Conservation (phyloP, 2,113 vertebrate genomes). For the Cervus canadensis region DNA sequence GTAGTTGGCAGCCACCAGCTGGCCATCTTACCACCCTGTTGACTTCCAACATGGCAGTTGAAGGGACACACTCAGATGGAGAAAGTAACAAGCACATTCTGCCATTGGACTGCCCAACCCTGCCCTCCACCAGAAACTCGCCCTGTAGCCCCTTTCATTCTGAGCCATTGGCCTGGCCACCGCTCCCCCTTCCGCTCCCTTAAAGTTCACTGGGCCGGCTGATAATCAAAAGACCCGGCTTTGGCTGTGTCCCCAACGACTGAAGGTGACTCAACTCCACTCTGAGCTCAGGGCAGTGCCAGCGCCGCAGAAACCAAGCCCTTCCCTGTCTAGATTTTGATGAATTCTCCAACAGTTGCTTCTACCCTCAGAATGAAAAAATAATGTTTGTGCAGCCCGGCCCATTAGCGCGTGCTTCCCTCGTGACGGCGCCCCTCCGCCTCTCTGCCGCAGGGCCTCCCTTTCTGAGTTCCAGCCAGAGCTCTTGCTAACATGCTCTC, state of each 20-base stretch:
- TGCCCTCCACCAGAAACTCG: neutral
- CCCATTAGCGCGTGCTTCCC: neutral
- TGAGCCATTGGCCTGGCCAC: neutral
- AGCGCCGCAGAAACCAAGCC: slow-evolving; percentile 38
- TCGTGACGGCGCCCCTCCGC: neutral
- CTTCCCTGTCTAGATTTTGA: slow-evolving; percentile 71
- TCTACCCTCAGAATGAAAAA: slow-evolving; percentile 35
- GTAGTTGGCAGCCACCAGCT: neutral
- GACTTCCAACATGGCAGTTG: neutral
- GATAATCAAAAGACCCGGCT: slow-evolving; percentile 23
- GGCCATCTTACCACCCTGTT: neutral
- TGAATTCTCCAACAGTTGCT: slow-evolving; percentile 65
- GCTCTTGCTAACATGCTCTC: slow-evolving; percentile 61
- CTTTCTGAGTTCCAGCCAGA: neutral
- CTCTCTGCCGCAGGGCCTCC: neutral
- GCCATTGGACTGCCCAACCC: neutral
- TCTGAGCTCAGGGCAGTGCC: slow-evolving; percentile 30
- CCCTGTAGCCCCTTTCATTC: neutral
- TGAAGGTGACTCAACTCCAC: neutral
- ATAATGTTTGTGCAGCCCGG: neutral
- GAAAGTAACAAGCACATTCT: neutral
- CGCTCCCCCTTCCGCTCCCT: neutral
- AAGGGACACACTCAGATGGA: neutral
- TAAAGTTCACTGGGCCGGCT: neutral
- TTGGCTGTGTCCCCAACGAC: slow-evolving; percentile 37